These are phyloP conservation scores for Lydus trimaculatus DNA, from an alignment of 2,888 invertebrate species.

Conservation along the genomic window DNA sequence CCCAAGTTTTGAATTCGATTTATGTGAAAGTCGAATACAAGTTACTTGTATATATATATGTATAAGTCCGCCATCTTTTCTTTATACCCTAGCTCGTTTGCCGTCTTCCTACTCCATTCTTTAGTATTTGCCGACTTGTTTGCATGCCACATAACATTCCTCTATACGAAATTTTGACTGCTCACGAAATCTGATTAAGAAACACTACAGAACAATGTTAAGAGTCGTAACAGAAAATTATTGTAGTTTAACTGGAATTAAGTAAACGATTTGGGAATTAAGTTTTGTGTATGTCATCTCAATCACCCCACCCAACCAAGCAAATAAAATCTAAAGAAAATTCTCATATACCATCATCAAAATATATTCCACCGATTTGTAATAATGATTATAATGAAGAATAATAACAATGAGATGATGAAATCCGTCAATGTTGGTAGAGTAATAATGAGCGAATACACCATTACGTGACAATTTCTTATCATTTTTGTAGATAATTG, in stretches of 20 bases:
- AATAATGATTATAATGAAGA: too few relatives aligned
- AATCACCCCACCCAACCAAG: background rate
- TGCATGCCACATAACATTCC: conserved; percentile 13
- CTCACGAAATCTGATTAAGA: conserved; percentile 29
- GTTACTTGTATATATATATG: background rate
- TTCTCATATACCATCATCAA: background rate
- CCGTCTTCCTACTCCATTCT: background rate
- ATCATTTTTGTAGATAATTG: background rate
- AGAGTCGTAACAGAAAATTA: background rate
- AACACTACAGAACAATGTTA: conserved; percentile 16
- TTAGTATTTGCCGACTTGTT: conserved; percentile 6
- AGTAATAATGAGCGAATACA: too few relatives aligned
- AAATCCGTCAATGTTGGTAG: too few relatives aligned
- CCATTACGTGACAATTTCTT: background rate
- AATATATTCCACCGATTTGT: background rate
- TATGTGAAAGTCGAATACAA: background rate
- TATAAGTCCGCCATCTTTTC: background rate
- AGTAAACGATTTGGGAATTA: background rate
- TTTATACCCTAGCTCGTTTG: background rate
- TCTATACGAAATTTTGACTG: conserved; percentile 17
- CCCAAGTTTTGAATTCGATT: conserved; percentile 21
- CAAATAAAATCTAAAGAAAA: background rate
- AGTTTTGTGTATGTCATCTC: background rate
- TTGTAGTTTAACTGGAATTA: background rate
- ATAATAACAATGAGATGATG: too few relatives aligned